Percentiles rank a stretch among this genome's conserved stretches.
Evolutionary conservation across 2,113 vertebrate genomes (phyloP).

Genomic region (Heptranchias perlo): DNA sequence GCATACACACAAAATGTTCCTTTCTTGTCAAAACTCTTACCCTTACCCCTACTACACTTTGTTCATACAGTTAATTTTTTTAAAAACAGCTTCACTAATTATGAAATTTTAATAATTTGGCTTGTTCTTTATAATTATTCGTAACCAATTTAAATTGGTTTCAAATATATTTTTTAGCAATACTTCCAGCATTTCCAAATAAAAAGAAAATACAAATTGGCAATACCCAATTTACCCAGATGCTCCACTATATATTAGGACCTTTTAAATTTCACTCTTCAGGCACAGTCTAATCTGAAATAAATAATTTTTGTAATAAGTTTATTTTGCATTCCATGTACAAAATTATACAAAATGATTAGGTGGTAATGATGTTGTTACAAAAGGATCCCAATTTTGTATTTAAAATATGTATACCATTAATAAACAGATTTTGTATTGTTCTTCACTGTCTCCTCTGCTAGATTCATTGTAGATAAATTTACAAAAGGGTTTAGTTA

Average conservation of each 20-base stretch:
- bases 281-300: neutral
- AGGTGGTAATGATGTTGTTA: neutral
- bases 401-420: neutral
- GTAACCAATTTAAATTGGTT: neutral
- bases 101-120: neutral
- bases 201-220: neutral
- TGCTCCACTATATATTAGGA: neutral
- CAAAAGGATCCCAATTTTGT: neutral
- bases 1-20: neutral
- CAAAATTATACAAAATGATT: neutral
- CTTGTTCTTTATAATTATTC: neutral
- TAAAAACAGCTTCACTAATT: neutral
- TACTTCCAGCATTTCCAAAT: neutral
- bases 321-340: neutral
- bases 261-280: neutral
- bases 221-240: neutral
- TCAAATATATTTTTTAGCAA: neutral
- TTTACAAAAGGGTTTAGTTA: neutral
- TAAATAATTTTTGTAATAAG: neutral
- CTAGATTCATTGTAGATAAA: neutral
- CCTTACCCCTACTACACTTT: slow-evolving; percentile 16
- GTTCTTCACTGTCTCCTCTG: neutral
- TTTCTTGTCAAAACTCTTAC: neutral
- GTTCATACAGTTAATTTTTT: neutral
- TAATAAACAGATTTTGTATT: neutral